Percentiles rank a stretch among this genome's conserved stretches.
phyloP scores from a whole-genome alignment of 2,113 vertebrate genomes.

The Asarcornis scutulata region DNA sequence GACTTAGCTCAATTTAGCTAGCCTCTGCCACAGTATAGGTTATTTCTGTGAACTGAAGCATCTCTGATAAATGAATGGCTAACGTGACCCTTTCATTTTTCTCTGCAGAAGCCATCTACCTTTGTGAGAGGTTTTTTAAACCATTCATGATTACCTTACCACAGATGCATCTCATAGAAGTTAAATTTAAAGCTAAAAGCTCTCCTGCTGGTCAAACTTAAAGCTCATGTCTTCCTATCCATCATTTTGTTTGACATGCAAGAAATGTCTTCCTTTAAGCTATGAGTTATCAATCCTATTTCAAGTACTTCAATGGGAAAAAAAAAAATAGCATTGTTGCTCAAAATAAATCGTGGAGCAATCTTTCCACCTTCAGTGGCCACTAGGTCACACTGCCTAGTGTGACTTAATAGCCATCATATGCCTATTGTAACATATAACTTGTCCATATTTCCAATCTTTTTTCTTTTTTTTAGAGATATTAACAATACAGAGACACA shows the following conservation, averaged over 20 bases:
- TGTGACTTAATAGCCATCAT: not conserved
- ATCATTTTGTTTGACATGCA: not conserved
- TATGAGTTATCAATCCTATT: not conserved
- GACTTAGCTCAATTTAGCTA: not conserved
- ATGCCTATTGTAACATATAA: not conserved
- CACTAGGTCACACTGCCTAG: not conserved
- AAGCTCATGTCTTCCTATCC: not conserved
- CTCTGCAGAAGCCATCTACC: not conserved
- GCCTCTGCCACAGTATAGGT: not conserved
- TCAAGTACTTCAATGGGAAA: not conserved
- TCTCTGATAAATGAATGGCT: not conserved
- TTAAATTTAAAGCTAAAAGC: constrained; percentile 14
- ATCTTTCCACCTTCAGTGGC: not conserved
- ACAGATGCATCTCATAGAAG: not conserved
- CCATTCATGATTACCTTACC: not conserved
- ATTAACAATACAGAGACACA: not conserved
- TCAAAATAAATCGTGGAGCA: not conserved
- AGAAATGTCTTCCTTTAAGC: not conserved
- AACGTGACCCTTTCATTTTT: not conserved
- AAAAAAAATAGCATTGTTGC: not conserved
- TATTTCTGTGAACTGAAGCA: not conserved
- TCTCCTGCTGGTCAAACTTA: not conserved
- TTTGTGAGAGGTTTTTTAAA: constrained; percentile 1
- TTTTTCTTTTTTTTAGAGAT: not conserved
- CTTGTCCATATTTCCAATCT: not conserved